Conservation (phyloP, 1,140 invertebrate genomes). For the Aphelinus atriplicis region DNA sequence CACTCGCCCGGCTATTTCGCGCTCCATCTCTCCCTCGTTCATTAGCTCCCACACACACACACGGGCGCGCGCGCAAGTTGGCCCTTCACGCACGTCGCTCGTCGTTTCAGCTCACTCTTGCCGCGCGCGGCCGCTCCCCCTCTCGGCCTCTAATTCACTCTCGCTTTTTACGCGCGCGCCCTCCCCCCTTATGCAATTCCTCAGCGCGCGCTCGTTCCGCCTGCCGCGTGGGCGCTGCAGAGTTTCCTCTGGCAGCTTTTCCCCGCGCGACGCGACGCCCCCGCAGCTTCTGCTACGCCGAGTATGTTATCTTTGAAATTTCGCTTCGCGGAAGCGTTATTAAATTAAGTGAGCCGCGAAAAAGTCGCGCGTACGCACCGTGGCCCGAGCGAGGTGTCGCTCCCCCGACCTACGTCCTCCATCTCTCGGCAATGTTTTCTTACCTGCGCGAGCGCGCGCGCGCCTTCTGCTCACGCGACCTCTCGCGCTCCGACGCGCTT, state of each 20-base stretch:
- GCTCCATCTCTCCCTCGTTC: constrained; percentile 2
- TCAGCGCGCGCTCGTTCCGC: neutral
- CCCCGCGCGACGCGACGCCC: constrained; percentile 25
- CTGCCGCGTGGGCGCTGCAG: neutral
- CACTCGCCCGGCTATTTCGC: neutral
- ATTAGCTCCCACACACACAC: constrained; percentile 32
- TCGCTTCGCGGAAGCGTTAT: constrained; percentile 52
- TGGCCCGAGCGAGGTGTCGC: no score
- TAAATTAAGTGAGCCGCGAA: constrained; percentile 57
- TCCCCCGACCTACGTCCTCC: no score
- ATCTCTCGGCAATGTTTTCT: no score
- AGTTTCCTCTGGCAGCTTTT: constrained; percentile 2
- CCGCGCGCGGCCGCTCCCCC: neutral
- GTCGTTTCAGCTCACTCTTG: constrained; percentile 9
- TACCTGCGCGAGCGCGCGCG: no score
- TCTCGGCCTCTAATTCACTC: constrained; percentile 31
- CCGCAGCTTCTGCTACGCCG: constrained; percentile 20
- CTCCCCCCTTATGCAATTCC: constrained; percentile 23
- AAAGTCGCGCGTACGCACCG: constrained; percentile 45
- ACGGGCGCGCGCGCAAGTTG: neutral
- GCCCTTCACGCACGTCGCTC: constrained; percentile 13
- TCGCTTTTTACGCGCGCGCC: neutral
- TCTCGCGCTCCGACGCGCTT: no score
- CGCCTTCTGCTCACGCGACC: no score
- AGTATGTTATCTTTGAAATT: constrained; percentile 57